Base-by-base conservation (phyloP, 2,113 vertebrate species). In the Vidua macroura region DNA sequence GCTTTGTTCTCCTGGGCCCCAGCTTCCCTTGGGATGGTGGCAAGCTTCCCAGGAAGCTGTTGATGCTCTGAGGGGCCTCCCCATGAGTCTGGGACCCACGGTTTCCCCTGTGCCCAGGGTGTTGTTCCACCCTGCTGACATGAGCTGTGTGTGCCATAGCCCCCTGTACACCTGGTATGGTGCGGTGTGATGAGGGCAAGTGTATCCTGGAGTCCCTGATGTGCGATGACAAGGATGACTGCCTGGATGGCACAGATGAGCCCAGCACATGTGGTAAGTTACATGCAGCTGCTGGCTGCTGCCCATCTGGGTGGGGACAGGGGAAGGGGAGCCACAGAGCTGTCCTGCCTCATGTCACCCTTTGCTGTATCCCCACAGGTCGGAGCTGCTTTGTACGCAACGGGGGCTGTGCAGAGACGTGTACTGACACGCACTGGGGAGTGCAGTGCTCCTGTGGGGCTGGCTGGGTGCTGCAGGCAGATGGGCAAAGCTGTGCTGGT, bases 401-500 rank as follows among this genome's bases (percentile, higher is more conserved):
- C 0, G 99, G 98, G 6, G 98, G 98, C 92, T 99, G 99, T 2
- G 97, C 97, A 4, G 98, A 98, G 27, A 84, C 41, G 0, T 99
- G 99, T 63, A 58, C 95, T 0, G 98, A 99, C 46, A 97, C 97
- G 0, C 56, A 85, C 44, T 98, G 98, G 98, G 99, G 99, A 8
- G 96, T 97, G 60, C 94, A 55, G 66, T 99, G 99, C 77, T 94
- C 97, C 31, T 99, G 99, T 6, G 93, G 96, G 11, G 22, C 58
- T 5, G 99, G 99, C 18, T 98, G 98, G 97, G 85, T 69, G 35
- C 95, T 99, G 48, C 97, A 98, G 58, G 79, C 94, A 0, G 97
- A 98, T 2, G 97, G 98, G 37, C 97, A 95, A 31, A 97, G 96
- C 84, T 99, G 99, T 87, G 84, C 97, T 97, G 99, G 99, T 99